Conservation (phyloP, 2,113 vertebrate species). For the Pithys albifrons region DNA sequence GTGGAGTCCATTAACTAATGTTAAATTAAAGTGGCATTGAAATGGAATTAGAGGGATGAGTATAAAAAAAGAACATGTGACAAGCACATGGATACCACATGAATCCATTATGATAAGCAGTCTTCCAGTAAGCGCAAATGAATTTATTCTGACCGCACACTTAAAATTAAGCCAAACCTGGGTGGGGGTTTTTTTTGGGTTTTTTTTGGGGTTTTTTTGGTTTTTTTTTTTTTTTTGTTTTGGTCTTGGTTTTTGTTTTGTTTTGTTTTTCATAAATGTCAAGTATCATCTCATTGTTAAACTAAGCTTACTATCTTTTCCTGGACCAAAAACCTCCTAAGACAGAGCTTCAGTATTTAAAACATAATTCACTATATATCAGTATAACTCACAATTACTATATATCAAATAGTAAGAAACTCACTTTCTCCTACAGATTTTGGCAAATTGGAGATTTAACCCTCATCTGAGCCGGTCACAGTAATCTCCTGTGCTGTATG, state of each 20-base stretch:
- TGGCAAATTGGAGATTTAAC: background rate
- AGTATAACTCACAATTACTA: background rate
- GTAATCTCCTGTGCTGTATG: background rate
- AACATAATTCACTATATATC: background rate
- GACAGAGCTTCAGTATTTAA: background rate
- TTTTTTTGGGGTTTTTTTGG: too few species aligned
- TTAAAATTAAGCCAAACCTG: constrained; percentile 67
- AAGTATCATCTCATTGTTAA: constrained; percentile 41
- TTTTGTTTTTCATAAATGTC: constrained; percentile 29
- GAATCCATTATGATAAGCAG: constrained; percentile 74
- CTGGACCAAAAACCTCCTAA: background rate
- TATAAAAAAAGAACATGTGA: constrained; percentile 71
- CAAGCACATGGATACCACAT: constrained; percentile 65
- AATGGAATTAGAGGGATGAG: constrained; percentile 63
- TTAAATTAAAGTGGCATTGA: constrained; percentile 73
- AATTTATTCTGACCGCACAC: constrained; percentile 67
- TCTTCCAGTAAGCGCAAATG: constrained; percentile 75
- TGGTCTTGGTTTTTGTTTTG: too few species aligned
- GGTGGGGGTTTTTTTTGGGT: background rate
- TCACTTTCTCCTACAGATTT: background rate
- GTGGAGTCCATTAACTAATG: constrained; percentile 70
- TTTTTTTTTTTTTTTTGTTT: background rate
- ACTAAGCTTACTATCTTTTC: constrained; percentile 5
- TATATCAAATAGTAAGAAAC: background rate
- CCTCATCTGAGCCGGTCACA: background rate